Evolutionary conservation across 2,888 invertebrate species (phyloP).

Genomic region (Balanococcus diminutus): DNA sequence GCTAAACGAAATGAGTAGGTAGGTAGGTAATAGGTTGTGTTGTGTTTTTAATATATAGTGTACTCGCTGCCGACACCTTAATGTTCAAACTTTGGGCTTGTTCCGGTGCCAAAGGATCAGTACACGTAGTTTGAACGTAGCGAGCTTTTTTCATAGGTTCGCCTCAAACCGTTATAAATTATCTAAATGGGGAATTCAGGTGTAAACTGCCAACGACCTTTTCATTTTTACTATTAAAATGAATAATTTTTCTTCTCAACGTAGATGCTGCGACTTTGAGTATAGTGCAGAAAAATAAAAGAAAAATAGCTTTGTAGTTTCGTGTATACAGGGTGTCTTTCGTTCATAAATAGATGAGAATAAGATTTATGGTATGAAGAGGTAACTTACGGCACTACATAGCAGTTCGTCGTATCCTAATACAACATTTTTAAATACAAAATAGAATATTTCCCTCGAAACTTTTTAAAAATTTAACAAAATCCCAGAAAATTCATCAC

Average conservation of each 20-base stretch:
- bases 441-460: too few species aligned
- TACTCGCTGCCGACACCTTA: neutral
- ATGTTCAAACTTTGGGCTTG: conserved; percentile 9
- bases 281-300: too few species aligned
- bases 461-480: too few species aligned
- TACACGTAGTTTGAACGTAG: neutral
- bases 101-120: conserved; percentile 24
- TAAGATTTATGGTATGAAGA: too few species aligned
- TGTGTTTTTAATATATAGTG: neutral
- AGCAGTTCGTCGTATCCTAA: too few species aligned
- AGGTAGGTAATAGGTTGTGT: conserved; percentile 3
- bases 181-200: conserved; percentile 16
- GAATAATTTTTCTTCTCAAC: conserved; percentile 10
- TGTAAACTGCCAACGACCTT: conserved; percentile 6
- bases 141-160: neutral
- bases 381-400: too few species aligned
- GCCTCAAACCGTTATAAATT: conserved; percentile 12
- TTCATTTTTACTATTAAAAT: conserved; percentile 24
- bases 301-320: too few species aligned
- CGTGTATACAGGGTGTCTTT: too few species aligned
- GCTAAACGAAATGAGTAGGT: neutral
- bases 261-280: too few species aligned
- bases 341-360: too few species aligned
- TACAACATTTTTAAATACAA: too few species aligned
- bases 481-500: too few species aligned